Conservation (phyloP, 2,113 vertebrate species). For the Halichoeres trimaculatus region DNA sequence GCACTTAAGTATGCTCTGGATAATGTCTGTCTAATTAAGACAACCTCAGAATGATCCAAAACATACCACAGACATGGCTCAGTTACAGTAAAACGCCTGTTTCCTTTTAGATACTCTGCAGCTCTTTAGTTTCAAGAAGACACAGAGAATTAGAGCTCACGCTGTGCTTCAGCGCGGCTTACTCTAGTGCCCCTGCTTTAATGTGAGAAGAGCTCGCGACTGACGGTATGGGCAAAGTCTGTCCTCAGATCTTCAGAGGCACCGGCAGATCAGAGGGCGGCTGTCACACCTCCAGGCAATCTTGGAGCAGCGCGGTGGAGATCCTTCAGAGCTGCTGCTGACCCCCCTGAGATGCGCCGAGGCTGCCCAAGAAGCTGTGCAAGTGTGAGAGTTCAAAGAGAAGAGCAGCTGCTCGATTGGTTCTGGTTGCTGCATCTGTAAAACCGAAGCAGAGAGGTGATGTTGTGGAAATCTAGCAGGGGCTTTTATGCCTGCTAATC, state of each 20-base stretch:
- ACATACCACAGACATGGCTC: slow-evolving; percentile 28
- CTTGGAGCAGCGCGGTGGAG: slow-evolving; percentile 46
- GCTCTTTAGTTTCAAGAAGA: slow-evolving; percentile 45
- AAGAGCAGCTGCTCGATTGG: slow-evolving; percentile 49
- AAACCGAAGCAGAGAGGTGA: slow-evolving; percentile 37
- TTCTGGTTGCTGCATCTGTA: slow-evolving; percentile 43
- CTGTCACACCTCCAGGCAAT: slow-evolving; percentile 71
- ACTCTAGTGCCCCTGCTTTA: slow-evolving; percentile 64
- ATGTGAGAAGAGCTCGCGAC: slow-evolving; percentile 47
- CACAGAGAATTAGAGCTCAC: slow-evolving; percentile 28
- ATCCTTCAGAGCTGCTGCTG: slow-evolving; percentile 60
- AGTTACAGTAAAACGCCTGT: slow-evolving; percentile 17
- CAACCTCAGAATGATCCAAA: slow-evolving; percentile 52
- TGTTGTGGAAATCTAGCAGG: slow-evolving; percentile 24
- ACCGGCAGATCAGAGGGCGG: slow-evolving; percentile 68
- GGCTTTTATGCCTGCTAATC: slow-evolving; percentile 55
- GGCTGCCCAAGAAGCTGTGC: slow-evolving; percentile 46
- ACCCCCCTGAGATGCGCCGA: slow-evolving; percentile 59
- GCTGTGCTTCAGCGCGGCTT: slow-evolving; percentile 52
- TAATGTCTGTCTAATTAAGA: slow-evolving; percentile 63
- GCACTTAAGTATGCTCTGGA: slow-evolving; percentile 24
- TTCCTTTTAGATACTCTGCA: slow-evolving; percentile 26
- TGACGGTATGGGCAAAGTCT: slow-evolving; percentile 42
- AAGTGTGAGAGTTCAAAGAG: slow-evolving; percentile 55
- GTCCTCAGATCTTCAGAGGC: slow-evolving; percentile 77